A percentile compares a stretch with the other conserved stretches of the same genome.
Conservation (phyloP, 2,888 invertebrate species). For the Rhorus exstirpatorius region DNA sequence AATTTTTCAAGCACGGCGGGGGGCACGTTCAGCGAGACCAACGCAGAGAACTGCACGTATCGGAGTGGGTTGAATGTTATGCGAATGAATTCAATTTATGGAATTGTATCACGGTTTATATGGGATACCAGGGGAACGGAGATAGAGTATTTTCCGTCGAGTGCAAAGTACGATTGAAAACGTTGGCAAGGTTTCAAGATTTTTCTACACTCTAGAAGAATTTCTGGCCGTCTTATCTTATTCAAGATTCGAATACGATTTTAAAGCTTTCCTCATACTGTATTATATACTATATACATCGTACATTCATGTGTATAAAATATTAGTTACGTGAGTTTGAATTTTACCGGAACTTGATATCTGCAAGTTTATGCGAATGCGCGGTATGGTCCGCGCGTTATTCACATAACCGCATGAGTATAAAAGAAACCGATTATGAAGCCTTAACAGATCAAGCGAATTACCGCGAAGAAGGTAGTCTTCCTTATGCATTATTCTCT, state of each 20-base stretch:
- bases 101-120: conserved; percentile 79
- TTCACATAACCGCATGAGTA: conserved; percentile 35
- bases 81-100: conserved; percentile 79
- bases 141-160: conserved; percentile 64
- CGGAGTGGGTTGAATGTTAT: conserved; percentile 69
- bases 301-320: conserved; percentile 18
- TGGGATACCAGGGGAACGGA: conserved; percentile 48
- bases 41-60: conserved; percentile 8
- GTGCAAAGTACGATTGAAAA: conserved; percentile 81
- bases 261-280: conserved; percentile 71
- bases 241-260: conserved; percentile 78
- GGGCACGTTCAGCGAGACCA: conserved; percentile 21
- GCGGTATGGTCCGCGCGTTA: conserved; percentile 39
- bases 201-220: conserved; percentile 43
- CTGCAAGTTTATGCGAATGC: conserved; percentile 59
- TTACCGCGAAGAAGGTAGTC: conserved; percentile 8
- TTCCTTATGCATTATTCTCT: conserved; percentile 57
- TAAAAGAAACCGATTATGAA: conserved; percentile 51
- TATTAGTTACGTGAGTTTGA: conserved; percentile 70
- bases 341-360: conserved; percentile 74
- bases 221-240: conserved; percentile 67
- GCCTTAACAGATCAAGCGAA: conserved; percentile 43
- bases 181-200: conserved; percentile 81
- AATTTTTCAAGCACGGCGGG: neutral
- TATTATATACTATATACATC: conserved; percentile 2